Evolutionary conservation across 2,888 invertebrate species (phyloP).

Genomic region (Reticulitermes lucifugus): DNA sequence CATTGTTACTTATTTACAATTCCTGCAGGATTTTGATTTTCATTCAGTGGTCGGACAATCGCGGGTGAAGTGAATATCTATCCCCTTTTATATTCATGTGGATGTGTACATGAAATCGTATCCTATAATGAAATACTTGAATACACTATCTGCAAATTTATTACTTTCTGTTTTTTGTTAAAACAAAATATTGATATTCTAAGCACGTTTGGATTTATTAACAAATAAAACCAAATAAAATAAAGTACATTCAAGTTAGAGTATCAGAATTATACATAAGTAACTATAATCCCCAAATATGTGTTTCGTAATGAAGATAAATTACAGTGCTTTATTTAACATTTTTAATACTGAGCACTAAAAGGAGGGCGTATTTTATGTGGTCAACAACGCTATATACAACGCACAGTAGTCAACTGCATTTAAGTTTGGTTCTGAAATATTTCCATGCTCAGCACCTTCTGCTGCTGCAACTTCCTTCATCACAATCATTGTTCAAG

Average conservation of each 20-base stretch:
- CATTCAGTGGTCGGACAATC: background rate
- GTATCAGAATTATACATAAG: constrained; percentile 22
- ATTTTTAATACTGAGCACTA: background rate
- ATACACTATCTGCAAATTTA: background rate
- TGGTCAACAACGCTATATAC: background rate
- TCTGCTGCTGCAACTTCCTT: background rate
- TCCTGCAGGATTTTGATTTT: background rate
- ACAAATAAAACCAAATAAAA: background rate
- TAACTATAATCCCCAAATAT: constrained; percentile 31
- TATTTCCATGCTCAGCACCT: background rate
- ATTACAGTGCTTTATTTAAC: background rate
- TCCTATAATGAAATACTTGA: background rate
- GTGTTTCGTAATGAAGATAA: constrained; percentile 35
- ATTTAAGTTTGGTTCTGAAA: background rate
- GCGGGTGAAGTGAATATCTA: background rate
- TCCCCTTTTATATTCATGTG: background rate
- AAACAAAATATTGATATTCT: background rate
- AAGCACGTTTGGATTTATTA: background rate
- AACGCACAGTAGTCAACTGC: background rate
- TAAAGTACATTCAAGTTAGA: constrained; percentile 19
- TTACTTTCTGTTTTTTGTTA: background rate
- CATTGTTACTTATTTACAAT: background rate
- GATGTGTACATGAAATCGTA: background rate
- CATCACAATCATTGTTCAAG: background rate
- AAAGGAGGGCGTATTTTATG: background rate